Evolutionary conservation across 2,113 vertebrate genomes (phyloP), one percentile per base, ranked within the genome.

Genomic region (Lasiurus borealis): DNA sequence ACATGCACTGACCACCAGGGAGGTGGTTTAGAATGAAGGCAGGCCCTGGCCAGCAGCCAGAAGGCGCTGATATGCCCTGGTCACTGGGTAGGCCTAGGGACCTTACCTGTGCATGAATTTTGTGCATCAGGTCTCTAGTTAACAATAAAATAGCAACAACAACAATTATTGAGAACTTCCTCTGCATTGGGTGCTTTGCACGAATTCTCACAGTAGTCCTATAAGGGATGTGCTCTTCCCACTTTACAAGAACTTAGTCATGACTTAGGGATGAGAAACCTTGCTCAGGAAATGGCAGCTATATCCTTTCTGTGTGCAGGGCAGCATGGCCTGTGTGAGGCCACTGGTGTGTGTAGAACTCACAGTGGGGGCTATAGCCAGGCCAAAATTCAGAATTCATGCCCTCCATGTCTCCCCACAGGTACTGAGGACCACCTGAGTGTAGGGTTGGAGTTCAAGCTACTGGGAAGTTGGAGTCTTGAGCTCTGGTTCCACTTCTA

Each of bases 101-200:
- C 57, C 21, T 16, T 59, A 59, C 7, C 21, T 9, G 21, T 59
- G 21, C 57, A 25, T 23, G 21, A 59, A 59, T 59, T 59, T 59
- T 59, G 57, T 59, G 57, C 57, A 59, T 21, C 57, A 59, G 21
- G 57, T 59, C 57, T 59, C 57, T 59, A 23, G 3, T 59, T 72
- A 31, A 40, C 57, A 48, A 82, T 31, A 73, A 68, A 80, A 82
- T 50, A 73, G 90, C 66, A 69, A 18, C 62, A 46, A 50, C 73
- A 81, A 31, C 10, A 84, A 46, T 44, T 29, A 73, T 18, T 10
- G 3, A 72, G 50, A 40, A 83, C 21, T 21, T 71, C 25, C 69
- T 62, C 68, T 36, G 27, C 5, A 19, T 64, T 23, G 15, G 23
- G 54, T 13, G 29, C 48, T 72, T 27, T 44, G 27, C 36, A 5